A percentile compares a stretch with the other conserved stretches of the same genome.
These are phyloP conservation scores for Phalacrocorax carbo DNA, from an alignment of 2,113 vertebrate genomes.

Conservation along the genomic window DNA sequence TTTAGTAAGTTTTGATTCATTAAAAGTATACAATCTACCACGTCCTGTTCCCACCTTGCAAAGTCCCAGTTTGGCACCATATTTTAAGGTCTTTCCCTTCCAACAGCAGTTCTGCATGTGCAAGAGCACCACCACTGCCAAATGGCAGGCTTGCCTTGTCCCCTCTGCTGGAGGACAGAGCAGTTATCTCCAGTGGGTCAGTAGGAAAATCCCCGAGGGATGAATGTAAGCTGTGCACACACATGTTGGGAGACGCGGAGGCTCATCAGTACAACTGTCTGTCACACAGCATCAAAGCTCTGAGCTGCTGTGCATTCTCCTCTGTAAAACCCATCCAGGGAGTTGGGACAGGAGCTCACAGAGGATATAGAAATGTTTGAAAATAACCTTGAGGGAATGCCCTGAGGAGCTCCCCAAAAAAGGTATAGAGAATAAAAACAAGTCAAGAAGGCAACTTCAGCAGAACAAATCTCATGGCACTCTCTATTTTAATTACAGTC, in stretches of 20 bases:
- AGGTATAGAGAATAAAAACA: neutral
- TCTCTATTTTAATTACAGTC: neutral
- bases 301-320: neutral
- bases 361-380: neutral
- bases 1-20: neutral
- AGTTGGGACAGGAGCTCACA: neutral
- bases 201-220: neutral
- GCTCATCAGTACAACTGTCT: neutral
- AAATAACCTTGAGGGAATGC: neutral
- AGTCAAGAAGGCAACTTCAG: neutral
- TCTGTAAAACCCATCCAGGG: neutral
- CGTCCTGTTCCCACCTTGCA: neutral
- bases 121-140: neutral
- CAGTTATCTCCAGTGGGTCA: neutral
- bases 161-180: neutral
- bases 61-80: accelerated
- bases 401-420: neutral
- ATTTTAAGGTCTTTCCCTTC: neutral
- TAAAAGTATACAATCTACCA: neutral
- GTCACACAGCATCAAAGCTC: neutral
- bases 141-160: neutral
- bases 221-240: neutral
- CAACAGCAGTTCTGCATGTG: neutral
- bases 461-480: neutral
- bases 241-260: neutral